These are phyloP conservation scores for Galaxias olidus DNA, from an alignment of 2,797 vertebrate genomes.

Conservation along the genomic window DNA sequence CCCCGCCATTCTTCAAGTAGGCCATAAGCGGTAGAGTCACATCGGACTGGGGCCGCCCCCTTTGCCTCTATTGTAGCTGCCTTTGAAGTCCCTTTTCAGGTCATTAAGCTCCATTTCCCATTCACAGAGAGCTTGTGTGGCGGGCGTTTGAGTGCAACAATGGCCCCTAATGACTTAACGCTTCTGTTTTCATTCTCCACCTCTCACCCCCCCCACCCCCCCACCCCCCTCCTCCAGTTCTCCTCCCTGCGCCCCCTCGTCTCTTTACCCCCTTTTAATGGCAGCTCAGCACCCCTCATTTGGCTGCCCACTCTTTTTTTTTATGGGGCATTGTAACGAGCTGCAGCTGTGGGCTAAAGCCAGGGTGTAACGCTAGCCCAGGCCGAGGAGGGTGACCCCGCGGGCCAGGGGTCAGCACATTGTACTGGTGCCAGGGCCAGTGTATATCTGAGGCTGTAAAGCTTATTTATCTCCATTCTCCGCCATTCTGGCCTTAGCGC, in stretches of 20 bases:
- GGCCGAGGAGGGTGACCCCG: constrained; percentile 78
- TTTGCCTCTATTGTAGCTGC: constrained; percentile 71
- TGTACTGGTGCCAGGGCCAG: constrained; percentile 76
- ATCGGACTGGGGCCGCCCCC: constrained; percentile 69
- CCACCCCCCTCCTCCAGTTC: constrained; percentile 47
- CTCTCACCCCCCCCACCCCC: constrained; percentile 61
- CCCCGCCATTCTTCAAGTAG: not conserved
- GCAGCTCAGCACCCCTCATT: constrained; percentile 65
- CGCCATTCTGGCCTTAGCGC: constrained; percentile 55
- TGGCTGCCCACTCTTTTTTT: constrained; percentile 74
- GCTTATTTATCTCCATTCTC: constrained; percentile 80
- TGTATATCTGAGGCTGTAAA: constrained; percentile 81
- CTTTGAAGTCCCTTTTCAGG: constrained; percentile 81
- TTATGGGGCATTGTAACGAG: constrained; percentile 86
- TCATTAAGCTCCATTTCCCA: constrained; percentile 82
- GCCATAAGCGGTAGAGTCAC: constrained; percentile 51
- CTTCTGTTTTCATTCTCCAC: constrained; percentile 81
- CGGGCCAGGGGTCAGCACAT: constrained; percentile 86
- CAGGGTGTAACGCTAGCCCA: constrained; percentile 82
- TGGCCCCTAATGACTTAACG: constrained; percentile 81
- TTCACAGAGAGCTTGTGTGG: constrained; percentile 77
- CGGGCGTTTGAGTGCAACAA: constrained; percentile 77
- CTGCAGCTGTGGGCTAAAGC: constrained; percentile 91
- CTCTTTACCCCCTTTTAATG: constrained; percentile 70
- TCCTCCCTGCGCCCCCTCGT: constrained; percentile 33